phyloP scores from a whole-genome alignment of 2,113 vertebrate genomes.

The Sylvilagus bachmani region DNA sequence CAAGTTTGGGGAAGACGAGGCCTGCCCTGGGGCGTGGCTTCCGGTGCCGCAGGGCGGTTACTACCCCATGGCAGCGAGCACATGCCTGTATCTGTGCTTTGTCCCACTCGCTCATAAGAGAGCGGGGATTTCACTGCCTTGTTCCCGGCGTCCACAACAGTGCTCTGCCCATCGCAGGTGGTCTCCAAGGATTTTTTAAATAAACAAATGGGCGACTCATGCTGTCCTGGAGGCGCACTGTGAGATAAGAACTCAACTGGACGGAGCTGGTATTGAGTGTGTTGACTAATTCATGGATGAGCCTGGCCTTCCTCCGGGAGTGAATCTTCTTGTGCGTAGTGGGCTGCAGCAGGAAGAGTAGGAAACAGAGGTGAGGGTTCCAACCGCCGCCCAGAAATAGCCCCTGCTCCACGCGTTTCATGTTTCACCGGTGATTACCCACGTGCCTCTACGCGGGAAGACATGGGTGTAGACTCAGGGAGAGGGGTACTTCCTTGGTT shows the following conservation, averaged over 20 bases:
- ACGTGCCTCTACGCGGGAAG: background rate
- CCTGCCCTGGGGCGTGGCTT: background rate
- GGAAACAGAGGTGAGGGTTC: background rate
- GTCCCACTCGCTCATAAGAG: background rate
- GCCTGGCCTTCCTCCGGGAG: background rate
- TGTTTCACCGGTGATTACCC: background rate
- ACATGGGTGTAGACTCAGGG: too few relatives aligned
- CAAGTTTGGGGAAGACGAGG: background rate
- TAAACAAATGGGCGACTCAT: background rate
- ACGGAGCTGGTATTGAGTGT: background rate
- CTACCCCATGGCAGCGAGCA: background rate
- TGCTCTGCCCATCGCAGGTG: background rate
- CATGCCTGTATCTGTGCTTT: background rate
- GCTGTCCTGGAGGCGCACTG: background rate
- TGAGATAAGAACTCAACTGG: background rate
- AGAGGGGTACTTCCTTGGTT: background rate
- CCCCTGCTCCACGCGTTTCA: background rate
- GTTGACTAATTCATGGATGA: background rate
- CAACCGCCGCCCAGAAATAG: too few relatives aligned
- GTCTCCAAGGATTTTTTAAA: background rate
- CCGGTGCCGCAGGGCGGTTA: background rate
- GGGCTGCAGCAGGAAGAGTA: background rate
- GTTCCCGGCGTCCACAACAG: background rate
- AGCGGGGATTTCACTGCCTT: background rate
- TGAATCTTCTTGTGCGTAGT: background rate